Evolutionary conservation across 2,797 vertebrate genomes (phyloP).

Genomic region (Triplophysa bombifrons): DNA sequence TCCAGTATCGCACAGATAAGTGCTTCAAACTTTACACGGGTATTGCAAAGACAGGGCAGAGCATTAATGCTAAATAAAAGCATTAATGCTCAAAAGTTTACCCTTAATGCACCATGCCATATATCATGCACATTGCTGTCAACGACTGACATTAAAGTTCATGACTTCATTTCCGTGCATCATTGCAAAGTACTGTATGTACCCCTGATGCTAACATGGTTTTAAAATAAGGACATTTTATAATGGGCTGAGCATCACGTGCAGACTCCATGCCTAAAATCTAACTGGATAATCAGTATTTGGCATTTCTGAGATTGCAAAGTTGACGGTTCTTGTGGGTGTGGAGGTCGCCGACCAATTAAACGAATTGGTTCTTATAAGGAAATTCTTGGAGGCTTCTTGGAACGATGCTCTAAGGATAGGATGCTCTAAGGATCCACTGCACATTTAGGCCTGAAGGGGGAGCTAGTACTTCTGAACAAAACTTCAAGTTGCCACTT

Average conservation of each 20-base stretch:
- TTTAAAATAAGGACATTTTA: conserved; percentile 77
- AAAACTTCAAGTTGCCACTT: conserved; percentile 25
- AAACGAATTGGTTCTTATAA: conserved; percentile 45
- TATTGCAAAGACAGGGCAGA: not conserved
- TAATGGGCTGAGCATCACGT: conserved; percentile 64
- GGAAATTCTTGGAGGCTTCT: conserved; percentile 27
- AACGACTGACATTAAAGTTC: conserved; percentile 25
- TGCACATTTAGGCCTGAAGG: conserved; percentile 32
- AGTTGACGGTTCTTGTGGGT: conserved; percentile 7
- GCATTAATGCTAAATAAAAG: not conserved
- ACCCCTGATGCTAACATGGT: conserved; percentile 52
- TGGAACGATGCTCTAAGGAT: not conserved
- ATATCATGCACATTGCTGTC: conserved; percentile 13
- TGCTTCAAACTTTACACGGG: not conserved
- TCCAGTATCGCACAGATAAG: not conserved
- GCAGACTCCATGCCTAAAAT: conserved; percentile 51
- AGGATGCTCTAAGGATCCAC: not conserved
- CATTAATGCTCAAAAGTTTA: not conserved
- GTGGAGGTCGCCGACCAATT: conserved; percentile 25
- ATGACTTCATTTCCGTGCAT: conserved; percentile 40
- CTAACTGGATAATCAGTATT: conserved; percentile 39
- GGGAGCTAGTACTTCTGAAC: conserved; percentile 17
- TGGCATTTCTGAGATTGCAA: conserved; percentile 6
- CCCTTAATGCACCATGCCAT: not conserved
- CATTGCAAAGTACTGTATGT: not conserved